Evolutionary conservation across 2,797 vertebrate genomes (phyloP).

Genomic region (Betta splendens): DNA sequence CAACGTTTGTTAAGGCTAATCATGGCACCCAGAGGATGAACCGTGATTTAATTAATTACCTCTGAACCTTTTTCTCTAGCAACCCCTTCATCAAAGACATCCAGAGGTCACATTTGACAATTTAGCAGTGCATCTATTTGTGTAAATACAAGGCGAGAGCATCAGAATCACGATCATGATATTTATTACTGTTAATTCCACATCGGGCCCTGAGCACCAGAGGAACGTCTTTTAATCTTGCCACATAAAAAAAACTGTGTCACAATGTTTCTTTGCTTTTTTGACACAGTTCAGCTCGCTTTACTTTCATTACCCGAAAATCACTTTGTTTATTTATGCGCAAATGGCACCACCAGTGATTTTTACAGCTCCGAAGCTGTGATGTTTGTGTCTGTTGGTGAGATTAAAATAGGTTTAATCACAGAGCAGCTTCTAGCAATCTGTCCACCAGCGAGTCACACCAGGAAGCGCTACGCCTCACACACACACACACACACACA

Average conservation of each 20-base stretch:
- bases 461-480: conserved; percentile 22
- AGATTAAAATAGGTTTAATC: conserved; percentile 82
- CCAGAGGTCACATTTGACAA: not conserved
- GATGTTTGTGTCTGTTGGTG: conserved; percentile 36
- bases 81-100: not conserved
- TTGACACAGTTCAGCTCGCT: conserved; percentile 11
- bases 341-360: conserved; percentile 11
- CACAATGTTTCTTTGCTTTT: not conserved
- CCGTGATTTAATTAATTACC: conserved; percentile 6
- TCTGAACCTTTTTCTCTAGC: not conserved
- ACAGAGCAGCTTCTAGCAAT: conserved; percentile 74
- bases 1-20: not conserved
- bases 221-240: not conserved
- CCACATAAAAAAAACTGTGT: not conserved
- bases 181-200: not conserved
- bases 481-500: conserved; percentile 9
- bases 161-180: not conserved
- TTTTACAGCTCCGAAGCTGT: conserved; percentile 17
- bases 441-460: conserved; percentile 65
- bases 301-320: conserved; percentile 11
- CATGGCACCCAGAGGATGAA: conserved; percentile 7
- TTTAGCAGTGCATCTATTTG: not conserved
- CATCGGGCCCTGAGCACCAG: not conserved
- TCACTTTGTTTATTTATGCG: conserved; percentile 10
- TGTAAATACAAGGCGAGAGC: not conserved